These are phyloP conservation scores for Amazonetta brasiliensis DNA, from an alignment of 2,797 vertebrate genomes.

Conservation along the genomic window DNA sequence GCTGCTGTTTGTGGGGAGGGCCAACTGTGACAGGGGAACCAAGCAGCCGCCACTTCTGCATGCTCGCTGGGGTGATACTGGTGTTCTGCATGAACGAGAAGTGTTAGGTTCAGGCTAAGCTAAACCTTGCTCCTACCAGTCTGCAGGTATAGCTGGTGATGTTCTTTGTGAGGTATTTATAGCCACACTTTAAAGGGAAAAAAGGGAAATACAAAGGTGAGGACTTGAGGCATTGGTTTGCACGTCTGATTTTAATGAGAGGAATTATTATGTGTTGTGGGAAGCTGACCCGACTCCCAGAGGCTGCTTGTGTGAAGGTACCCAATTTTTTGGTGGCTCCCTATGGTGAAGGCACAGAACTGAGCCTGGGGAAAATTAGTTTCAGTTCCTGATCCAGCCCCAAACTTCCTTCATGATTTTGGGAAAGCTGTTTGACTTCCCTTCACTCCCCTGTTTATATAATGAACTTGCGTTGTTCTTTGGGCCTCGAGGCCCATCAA, in stretches of 20 bases:
- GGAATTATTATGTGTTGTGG: constrained; percentile 56
- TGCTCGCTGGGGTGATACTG: background rate
- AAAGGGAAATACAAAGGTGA: constrained; percentile 42
- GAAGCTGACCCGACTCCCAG: constrained; percentile 55
- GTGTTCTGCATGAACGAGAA: background rate
- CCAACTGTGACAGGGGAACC: background rate
- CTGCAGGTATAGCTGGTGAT: constrained; percentile 2
- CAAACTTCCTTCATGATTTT: constrained; percentile 61
- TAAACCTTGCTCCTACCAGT: background rate
- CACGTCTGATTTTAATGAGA: constrained; percentile 21
- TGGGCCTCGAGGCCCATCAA: constrained; percentile 57
- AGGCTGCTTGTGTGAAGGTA: constrained; percentile 53
- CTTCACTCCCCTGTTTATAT: background rate
- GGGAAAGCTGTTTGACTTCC: constrained; percentile 60
- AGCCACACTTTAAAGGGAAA: constrained; percentile 41
- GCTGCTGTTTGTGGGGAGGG: background rate
- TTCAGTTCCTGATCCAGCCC: constrained; percentile 45
- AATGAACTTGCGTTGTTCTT: constrained; percentile 32
- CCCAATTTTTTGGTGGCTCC: constrained; percentile 33
- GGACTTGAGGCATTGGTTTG: constrained; percentile 46
- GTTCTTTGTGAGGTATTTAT: constrained; percentile 47
- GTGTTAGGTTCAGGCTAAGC: background rate
- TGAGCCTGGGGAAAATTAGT: constrained; percentile 58
- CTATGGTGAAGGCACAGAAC: constrained; percentile 7
- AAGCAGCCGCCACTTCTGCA: background rate